A percentile compares a stretch with the other conserved stretches of the same genome.
Evolutionary conservation across 2,113 vertebrate species (phyloP).

Genomic region (Megaleporinus macrocephalus): DNA sequence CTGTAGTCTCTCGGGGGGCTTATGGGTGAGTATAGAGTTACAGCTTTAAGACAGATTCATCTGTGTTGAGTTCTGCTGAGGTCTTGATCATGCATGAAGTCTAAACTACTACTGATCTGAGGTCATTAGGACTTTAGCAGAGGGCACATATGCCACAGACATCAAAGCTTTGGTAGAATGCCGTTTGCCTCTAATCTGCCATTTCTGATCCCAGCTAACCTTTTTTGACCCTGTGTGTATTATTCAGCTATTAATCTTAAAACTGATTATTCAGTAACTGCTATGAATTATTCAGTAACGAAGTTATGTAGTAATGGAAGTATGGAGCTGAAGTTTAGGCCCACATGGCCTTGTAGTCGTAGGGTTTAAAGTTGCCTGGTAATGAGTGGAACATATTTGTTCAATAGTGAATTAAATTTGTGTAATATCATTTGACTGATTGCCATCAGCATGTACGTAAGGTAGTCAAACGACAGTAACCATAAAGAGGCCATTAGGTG

Average conservation of each 20-base stretch:
- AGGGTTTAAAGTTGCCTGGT: no score
- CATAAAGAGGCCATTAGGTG: not conserved
- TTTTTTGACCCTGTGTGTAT: not conserved
- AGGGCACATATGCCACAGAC: constrained; percentile 37
- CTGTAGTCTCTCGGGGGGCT: constrained; percentile 28
- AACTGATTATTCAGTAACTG: not conserved
- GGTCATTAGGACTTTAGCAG: constrained; percentile 38
- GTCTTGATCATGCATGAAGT: constrained; percentile 44
- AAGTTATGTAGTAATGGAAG: not conserved
- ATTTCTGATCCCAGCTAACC: not conserved
- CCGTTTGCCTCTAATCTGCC: constrained; percentile 22
- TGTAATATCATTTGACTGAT: not conserved
- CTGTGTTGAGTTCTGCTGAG: constrained; percentile 50
- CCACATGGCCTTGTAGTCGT: no score
- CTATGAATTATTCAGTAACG: not conserved
- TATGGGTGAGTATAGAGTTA: constrained; percentile 55
- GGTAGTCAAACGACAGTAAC: not conserved
- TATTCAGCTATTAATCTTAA: not conserved
- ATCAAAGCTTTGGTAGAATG: constrained; percentile 48
- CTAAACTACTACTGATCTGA: constrained; percentile 52
- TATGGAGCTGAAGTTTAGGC: not conserved
- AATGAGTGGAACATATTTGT: no score
- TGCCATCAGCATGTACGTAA: not conserved
- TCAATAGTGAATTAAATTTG: no score
- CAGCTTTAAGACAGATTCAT: constrained; percentile 45